These are phyloP conservation scores for Serilophus lunatus DNA, from an alignment of 2,113 vertebrate genomes.

Conservation along the genomic window DNA sequence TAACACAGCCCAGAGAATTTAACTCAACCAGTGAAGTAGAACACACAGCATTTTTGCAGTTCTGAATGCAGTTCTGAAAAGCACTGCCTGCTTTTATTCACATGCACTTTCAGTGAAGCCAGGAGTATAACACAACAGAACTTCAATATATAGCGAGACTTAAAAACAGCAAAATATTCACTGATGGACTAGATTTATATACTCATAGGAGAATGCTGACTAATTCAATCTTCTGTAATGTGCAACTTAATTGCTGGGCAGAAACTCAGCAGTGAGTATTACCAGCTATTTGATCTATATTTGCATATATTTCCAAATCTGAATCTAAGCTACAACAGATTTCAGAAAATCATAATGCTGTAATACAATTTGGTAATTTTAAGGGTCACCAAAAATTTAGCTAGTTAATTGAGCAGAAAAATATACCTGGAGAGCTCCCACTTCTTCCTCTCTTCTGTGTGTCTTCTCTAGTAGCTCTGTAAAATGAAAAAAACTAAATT, in stretches of 20 bases:
- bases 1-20: neutral
- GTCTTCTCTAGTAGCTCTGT: slow-evolving; percentile 84
- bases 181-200: neutral
- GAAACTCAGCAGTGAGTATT: neutral
- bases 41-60: neutral
- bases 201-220: neutral
- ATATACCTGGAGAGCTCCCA: slow-evolving; percentile 85
- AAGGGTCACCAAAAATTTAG: neutral
- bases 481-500: slow-evolving; percentile 59
- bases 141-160: neutral
- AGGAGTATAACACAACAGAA: neutral
- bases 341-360: neutral
- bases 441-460: slow-evolving; percentile 85
- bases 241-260: neutral
- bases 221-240: neutral
- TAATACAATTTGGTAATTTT: neutral
- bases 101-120: neutral
- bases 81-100: neutral
- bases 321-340: neutral
- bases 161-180: neutral
- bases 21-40: neutral
- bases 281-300: neutral
- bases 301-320: neutral
- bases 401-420: neutral
- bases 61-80: neutral